Base-by-base conservation (phyloP, 2,797 vertebrate species). In the Gallinago nigripennis region DNA sequence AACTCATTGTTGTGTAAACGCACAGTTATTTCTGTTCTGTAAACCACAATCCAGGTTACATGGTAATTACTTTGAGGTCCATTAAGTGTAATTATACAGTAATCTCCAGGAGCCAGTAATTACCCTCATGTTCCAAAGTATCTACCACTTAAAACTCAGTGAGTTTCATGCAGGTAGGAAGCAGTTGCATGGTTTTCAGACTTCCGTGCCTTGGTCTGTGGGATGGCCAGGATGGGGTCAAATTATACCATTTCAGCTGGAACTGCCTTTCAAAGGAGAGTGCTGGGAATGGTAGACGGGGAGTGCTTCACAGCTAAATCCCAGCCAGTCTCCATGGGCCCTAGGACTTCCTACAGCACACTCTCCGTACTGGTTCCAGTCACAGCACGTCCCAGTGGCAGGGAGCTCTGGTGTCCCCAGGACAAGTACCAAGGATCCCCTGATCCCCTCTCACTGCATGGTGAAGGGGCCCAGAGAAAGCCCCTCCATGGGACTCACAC, bases 81-180 rank as follows among this genome's bases (percentile, higher is more conserved):
- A 97, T 97, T 97, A 97, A 97, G 91, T 96, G 81, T 94, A 97
- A 97, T 97, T 97, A 94, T 73, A 89, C 82, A 88, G 94, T 94
- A 96, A 95, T 92, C 81, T 88, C 88, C 88, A 96, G 89, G 88
- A 97, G 90, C 86, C 96, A 96, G 94, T 96, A 96, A 97, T 96
- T 97, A 95, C 88, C 72, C 60, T 84, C 35, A 24, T 92, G 95
- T 96, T 97, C 88, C 91, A 91, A 92, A 94, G 94, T 71, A 95
- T 91, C 97, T 94, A 75, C 80, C 85, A 91, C 93, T 95, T 94
- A 94, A 93, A 94, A 66, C 57, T 72, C 70, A 33, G 71, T 23
- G 82, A 86, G 88, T 64, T 78, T 56, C 90, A 51, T 72, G 71
- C 86, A 90, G 79, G 96, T 95, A 97, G 97, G 98, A 94, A 85